Percentiles rank a stretch among this genome's conserved stretches.
Conservation (phyloP, 2,888 invertebrate species). For the Meteorus colon region DNA sequence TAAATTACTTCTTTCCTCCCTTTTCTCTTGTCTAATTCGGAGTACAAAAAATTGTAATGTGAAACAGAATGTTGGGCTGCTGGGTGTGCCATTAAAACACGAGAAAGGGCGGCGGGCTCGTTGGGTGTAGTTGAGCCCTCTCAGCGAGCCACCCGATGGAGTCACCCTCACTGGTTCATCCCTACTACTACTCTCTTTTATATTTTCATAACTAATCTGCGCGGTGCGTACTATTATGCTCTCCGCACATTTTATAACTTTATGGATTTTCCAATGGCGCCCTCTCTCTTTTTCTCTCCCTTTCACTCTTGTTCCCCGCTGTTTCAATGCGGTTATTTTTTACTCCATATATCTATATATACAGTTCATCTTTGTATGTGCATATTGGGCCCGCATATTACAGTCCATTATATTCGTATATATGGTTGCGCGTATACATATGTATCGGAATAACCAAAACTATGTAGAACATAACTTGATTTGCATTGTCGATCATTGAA, state of each 20-base stretch:
- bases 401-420: background rate
- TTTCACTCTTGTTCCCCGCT: conserved; percentile 35
- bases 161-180: conserved; percentile 53
- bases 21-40: conserved; percentile 20
- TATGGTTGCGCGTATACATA: background rate
- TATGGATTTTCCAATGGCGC: conserved; percentile 79
- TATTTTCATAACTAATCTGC: conserved; percentile 70
- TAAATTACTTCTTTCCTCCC: background rate
- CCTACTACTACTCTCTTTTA: conserved; percentile 60
- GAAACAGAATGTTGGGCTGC: conserved; percentile 40
- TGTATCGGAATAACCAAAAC: background rate
- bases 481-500: background rate
- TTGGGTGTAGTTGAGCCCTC: conserved; percentile 69
- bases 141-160: conserved; percentile 58
- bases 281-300: conserved; percentile 48
- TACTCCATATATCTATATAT: conserved; percentile 39
- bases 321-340: conserved; percentile 14
- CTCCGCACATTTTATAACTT: conserved; percentile 81
- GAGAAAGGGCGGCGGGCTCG: conserved; percentile 54
- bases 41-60: conserved; percentile 37
- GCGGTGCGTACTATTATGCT: conserved; percentile 65
- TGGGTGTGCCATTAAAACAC: conserved; percentile 49
- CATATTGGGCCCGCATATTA: background rate
- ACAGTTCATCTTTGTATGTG: background rate
- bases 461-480: background rate